Evolutionary conservation across 2,113 vertebrate genomes (phyloP).

Genomic region (Xenopus borealis): DNA sequence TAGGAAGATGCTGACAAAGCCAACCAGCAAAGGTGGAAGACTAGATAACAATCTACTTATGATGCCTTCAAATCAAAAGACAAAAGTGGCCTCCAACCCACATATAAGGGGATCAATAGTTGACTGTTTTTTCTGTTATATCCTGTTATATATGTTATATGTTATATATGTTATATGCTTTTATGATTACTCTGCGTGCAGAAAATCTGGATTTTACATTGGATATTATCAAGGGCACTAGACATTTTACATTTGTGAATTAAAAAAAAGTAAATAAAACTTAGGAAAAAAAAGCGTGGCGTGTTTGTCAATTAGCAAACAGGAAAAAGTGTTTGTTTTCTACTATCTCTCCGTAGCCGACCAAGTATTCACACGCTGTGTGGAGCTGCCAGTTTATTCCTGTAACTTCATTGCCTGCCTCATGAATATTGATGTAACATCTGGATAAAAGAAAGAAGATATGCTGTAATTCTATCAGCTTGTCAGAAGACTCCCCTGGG

Average conservation of each 20-base stretch:
- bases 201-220: background rate
- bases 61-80: no score
- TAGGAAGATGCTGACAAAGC: no score
- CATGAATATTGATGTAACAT: slow-evolving; percentile 45
- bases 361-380: slow-evolving; percentile 18
- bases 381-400: slow-evolving; percentile 8
- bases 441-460: slow-evolving; percentile 36
- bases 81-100: no score
- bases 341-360: background rate
- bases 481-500: slow-evolving; percentile 35
- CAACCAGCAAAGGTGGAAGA: no score
- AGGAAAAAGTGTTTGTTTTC: background rate
- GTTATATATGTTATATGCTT: no score
- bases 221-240: no score
- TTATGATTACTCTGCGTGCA: background rate
- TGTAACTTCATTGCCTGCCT: slow-evolving; percentile 17
- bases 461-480: slow-evolving; percentile 36
- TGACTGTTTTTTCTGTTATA: no score
- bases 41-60: no score
- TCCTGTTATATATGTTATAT: no score
- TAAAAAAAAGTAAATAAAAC: background rate
- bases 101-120: no score
- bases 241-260: background rate
- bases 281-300: background rate
- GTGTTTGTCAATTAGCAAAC: background rate